Evolutionary conservation across 2,797 vertebrate genomes (phyloP).

Genomic region (Poeciliopsis turneri): DNA sequence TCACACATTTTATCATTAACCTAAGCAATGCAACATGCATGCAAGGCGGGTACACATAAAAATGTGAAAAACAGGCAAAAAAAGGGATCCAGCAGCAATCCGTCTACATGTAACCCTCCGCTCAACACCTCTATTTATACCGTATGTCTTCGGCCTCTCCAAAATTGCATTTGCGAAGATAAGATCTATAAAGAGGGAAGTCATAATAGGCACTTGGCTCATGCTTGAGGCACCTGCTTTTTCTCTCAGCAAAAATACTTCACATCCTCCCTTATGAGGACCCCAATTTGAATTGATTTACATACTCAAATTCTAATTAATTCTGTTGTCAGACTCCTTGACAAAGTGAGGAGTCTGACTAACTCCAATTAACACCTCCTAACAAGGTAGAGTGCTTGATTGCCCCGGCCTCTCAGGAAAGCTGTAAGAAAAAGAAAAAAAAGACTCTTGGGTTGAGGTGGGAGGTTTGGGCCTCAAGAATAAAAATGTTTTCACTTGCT

Average conservation of each 20-base stretch:
- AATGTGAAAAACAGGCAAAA: conserved; percentile 43
- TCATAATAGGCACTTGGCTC: conserved; percentile 75
- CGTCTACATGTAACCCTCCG: conserved; percentile 51
- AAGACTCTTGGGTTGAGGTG: conserved; percentile 69
- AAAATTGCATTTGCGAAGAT: conserved; percentile 62
- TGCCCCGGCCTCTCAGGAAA: conserved; percentile 87
- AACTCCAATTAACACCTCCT: conserved; percentile 99
- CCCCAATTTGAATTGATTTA: conserved; percentile 82
- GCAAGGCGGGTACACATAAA: conserved; percentile 30
- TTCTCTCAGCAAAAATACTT: conserved; percentile 65
- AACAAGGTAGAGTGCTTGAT: conserved; percentile 93
- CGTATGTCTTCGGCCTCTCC: conserved; percentile 37
- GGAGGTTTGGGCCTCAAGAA: conserved; percentile 65
- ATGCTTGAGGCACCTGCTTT: conserved; percentile 71
- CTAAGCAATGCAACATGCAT: conserved; percentile 50
- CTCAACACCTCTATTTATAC: conserved; percentile 70
- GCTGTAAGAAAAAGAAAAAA: conserved; percentile 88
- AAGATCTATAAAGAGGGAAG: conserved; percentile 68
- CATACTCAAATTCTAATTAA: conserved; percentile 84
- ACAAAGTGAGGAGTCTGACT: conserved; percentile 93
- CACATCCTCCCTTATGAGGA: conserved; percentile 61
- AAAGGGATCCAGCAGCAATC: conserved; percentile 42
- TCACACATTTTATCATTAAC: conserved; percentile 69
- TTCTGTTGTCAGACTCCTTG: conserved; percentile 90
- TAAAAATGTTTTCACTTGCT: conserved; percentile 83